Conservation (phyloP, 2,888 invertebrate species). For the Neoaliturus tenellus region DNA sequence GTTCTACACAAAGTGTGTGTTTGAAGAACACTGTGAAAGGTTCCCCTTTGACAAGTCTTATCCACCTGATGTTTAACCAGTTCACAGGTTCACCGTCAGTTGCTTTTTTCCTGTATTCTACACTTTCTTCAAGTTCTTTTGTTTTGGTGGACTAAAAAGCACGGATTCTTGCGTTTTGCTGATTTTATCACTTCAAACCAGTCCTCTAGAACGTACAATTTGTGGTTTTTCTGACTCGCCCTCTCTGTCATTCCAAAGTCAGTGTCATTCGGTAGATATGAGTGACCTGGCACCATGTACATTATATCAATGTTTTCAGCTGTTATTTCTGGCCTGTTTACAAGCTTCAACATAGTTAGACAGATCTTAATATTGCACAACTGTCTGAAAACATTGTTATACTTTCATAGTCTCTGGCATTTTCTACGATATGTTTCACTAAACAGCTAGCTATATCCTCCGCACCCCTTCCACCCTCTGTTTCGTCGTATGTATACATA, state of each 20-base stretch:
- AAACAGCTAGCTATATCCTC: conserved; percentile 45
- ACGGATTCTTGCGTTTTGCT: conserved; percentile 43
- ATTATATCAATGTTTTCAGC: conserved; percentile 50
- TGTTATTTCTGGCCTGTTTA: background rate
- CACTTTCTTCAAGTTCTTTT: too few species aligned
- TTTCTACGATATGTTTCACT: conserved; percentile 48
- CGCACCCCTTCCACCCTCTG: conserved; percentile 57
- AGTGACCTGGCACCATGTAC: conserved; percentile 5
- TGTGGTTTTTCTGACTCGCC: background rate
- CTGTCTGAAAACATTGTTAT: conserved; percentile 52
- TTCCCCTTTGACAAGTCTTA: too few species aligned
- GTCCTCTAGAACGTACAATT: conserved; percentile 3
- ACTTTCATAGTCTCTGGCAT: conserved; percentile 34
- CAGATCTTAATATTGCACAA: conserved; percentile 53
- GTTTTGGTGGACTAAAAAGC: too few species aligned
- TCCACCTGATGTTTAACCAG: too few species aligned
- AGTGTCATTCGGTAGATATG: conserved; percentile 24
- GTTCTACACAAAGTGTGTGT: too few species aligned
- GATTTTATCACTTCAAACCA: conserved; percentile 46
- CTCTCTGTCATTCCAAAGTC: conserved; percentile 44
- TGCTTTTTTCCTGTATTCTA: too few species aligned
- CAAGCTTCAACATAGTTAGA: conserved; percentile 12
- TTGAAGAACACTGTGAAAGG: too few species aligned
- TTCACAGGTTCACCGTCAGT: too few species aligned
- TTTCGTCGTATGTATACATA: conserved; percentile 69